phyloP scores from a whole-genome alignment of 2,888 invertebrate species.

The Cantharis flavilabris region DNA sequence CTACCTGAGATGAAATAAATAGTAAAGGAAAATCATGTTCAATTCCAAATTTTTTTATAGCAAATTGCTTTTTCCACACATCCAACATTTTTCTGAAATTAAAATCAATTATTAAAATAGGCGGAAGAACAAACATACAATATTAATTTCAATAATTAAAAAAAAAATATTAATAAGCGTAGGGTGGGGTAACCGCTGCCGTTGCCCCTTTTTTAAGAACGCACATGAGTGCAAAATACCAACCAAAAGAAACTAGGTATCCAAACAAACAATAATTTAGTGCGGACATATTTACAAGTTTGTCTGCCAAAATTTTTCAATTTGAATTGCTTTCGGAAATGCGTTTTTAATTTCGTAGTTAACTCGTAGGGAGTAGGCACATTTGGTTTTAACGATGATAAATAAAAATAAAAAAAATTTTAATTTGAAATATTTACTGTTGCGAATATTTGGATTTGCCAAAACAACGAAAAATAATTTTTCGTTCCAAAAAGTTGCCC shows the following conservation, averaged over 20 bases:
- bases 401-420: neutral
- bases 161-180: no score
- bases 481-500: neutral
- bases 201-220: no score
- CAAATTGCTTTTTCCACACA: conserved; percentile 46
- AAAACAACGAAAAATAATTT: neutral
- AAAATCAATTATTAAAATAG: conserved; percentile 2
- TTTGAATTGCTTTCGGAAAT: neutral
- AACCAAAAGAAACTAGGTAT: no score
- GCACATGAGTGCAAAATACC: no score
- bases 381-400: neutral
- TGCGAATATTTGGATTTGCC: no score
- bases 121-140: no score
- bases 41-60: conserved; percentile 41
- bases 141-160: no score
- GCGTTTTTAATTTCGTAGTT: neutral
- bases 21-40: conserved; percentile 43
- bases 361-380: neutral
- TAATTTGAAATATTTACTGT: neutral
- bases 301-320: neutral
- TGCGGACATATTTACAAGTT: no score
- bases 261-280: neutral
- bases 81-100: conserved; percentile 35
- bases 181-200: no score
- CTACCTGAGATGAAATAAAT: conserved; percentile 49